phyloP scores from a whole-genome alignment of 1,140 invertebrate genomes.

The Cydia splendana region DNA sequence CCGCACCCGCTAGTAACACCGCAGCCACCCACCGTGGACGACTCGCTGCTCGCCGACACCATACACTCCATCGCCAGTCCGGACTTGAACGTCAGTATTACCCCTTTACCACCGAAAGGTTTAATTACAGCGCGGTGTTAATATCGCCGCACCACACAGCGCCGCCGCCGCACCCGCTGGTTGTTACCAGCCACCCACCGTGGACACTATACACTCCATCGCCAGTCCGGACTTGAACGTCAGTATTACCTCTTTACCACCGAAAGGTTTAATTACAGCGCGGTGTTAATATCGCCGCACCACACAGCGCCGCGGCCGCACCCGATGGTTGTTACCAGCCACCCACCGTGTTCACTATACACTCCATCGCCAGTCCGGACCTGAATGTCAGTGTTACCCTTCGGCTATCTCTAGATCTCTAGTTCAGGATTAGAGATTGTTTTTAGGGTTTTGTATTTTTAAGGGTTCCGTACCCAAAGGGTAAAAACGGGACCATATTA shows the following conservation, averaged over 20 bases:
- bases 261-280: no score
- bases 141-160: slow-evolving; percentile 42
- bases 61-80: slow-evolving; percentile 86
- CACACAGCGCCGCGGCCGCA: slow-evolving; percentile 37
- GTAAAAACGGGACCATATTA: no score
- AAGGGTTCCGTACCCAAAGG: no score
- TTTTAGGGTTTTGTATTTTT: no score
- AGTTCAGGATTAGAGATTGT: no score
- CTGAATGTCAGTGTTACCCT: slow-evolving; percentile 73
- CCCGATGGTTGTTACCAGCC: slow-evolving; percentile 48
- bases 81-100: slow-evolving; percentile 80
- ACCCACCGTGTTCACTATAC: slow-evolving; percentile 79
- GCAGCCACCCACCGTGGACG: slow-evolving; percentile 68
- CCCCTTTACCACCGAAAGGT: no score
- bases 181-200: slow-evolving; percentile 56
- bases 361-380: slow-evolving; percentile 86
- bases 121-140: slow-evolving; percentile 56
- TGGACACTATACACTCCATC: slow-evolving; percentile 84
- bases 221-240: slow-evolving; percentile 83
- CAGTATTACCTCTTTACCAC: slow-evolving; percentile 40
- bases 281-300: slow-evolving; percentile 52
- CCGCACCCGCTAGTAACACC: slow-evolving; percentile 49
- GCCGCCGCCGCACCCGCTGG: slow-evolving; percentile 46
- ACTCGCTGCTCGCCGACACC: slow-evolving; percentile 79
- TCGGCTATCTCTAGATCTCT: no score